Percentiles rank a stretch among this genome's conserved stretches.
Conservation (phyloP, 2,113 vertebrate genomes). For the Paramormyrops kingsleyae region DNA sequence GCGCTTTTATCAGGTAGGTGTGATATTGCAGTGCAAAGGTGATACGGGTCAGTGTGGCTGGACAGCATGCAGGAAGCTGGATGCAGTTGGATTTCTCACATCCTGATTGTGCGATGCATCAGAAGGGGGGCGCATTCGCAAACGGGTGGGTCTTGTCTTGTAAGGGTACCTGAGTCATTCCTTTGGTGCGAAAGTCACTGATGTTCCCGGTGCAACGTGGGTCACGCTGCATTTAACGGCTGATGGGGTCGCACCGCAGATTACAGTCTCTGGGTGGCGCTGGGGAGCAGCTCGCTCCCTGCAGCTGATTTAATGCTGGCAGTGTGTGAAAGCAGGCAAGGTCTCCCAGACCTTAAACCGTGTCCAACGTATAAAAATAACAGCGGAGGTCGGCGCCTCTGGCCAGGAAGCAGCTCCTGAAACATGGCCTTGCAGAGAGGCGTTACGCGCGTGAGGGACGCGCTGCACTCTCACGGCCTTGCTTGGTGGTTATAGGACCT, state of each 20-base stretch:
- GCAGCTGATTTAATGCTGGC: neutral
- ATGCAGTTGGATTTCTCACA: constrained; percentile 1
- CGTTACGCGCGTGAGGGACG: neutral
- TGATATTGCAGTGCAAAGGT: constrained; percentile 1
- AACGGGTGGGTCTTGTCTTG: neutral
- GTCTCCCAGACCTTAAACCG: neutral
- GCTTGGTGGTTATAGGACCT: too few species aligned
- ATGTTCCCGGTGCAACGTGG: neutral
- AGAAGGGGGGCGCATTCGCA: neutral
- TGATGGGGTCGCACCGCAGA: neutral
- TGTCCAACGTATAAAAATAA: neutral
- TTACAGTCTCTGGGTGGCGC: neutral
- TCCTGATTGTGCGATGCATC: constrained; percentile 10
- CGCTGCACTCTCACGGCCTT: too few species aligned
- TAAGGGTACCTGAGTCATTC: neutral
- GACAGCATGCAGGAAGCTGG: neutral
- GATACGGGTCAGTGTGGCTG: neutral
- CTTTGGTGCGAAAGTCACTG: neutral
- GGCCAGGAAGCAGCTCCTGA: neutral
- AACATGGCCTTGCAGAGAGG: neutral
- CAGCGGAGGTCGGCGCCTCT: neutral
- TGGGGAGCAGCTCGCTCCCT: neutral
- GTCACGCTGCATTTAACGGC: neutral
- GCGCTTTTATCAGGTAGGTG: neutral
- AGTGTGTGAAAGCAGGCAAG: neutral